A percentile compares a stretch with the other conserved stretches of the same genome.
Evolutionary conservation across 2,113 vertebrate species (phyloP).

Genomic region (Serilophus lunatus): DNA sequence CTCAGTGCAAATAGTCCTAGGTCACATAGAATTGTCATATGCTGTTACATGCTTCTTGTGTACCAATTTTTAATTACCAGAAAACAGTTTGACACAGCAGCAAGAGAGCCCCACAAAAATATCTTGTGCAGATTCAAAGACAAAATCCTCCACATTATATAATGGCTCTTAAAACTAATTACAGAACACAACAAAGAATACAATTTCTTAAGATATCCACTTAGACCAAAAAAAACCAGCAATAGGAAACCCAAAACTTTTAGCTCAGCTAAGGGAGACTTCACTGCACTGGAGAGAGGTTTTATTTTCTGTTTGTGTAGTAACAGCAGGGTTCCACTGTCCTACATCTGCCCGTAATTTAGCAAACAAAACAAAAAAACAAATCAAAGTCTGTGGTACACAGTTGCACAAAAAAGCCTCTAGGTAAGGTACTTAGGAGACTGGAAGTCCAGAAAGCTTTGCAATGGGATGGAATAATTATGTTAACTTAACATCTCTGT

Average conservation of each 20-base stretch:
- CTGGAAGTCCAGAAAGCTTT: neutral
- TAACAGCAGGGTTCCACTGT: neutral
- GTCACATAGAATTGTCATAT: neutral
- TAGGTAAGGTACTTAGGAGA: neutral
- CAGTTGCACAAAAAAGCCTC: neutral
- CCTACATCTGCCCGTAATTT: neutral
- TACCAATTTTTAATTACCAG: neutral
- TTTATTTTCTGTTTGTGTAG: too few relatives aligned
- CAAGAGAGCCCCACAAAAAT: neutral
- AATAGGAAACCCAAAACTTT: neutral
- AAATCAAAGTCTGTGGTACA: neutral
- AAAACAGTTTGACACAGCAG: neutral
- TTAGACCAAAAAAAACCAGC: neutral
- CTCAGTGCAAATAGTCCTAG: neutral
- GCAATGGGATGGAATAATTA: neutral
- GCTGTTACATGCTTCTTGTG: neutral
- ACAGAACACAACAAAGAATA: neutral
- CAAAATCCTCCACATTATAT: neutral
- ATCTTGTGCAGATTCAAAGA: neutral
- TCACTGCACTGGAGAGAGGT: neutral
- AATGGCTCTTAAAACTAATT: neutral
- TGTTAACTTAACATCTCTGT: neutral
- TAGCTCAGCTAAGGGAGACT: neutral
- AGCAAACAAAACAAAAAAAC: neutral
- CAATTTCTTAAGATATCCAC: neutral